Conservation (phyloP, 2,113 vertebrate species). For the Seriola dumerili region DNA sequence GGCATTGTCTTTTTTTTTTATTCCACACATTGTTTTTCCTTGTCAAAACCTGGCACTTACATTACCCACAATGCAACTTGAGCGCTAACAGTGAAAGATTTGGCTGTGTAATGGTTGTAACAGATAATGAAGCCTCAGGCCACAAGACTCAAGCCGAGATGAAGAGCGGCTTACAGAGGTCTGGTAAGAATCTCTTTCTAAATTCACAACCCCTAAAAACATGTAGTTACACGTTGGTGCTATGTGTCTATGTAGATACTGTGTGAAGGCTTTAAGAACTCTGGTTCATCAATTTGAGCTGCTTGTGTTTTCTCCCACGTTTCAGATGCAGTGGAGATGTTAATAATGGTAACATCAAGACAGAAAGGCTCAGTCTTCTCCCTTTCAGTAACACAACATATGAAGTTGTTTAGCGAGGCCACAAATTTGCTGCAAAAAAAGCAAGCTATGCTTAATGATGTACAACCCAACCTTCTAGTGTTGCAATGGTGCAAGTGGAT, state of each 20-base stretch:
- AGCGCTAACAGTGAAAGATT: not conserved
- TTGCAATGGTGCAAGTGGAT: not conserved
- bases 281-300: no score
- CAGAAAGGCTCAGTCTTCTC: not conserved
- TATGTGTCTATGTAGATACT: not conserved
- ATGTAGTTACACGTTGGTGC: not conserved
- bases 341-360: not conserved
- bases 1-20: not conserved
- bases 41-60: not conserved
- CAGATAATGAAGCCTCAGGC: not conserved
- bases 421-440: not conserved
- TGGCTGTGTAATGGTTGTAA: not conserved
- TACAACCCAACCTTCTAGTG: not conserved
- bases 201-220: not conserved
- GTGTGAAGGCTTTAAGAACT: not conserved
- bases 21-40: not conserved
- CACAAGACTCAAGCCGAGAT: conserved; percentile 9
- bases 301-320: not conserved
- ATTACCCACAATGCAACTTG: not conserved
- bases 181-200: not conserved
- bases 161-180: not conserved
- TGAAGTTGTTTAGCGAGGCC: not conserved
- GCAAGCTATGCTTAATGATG: not conserved
- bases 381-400: not conserved
- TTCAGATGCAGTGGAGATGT: not conserved